Conservation (phyloP, 2,113 vertebrate genomes). For the Camelus bactrianus region DNA sequence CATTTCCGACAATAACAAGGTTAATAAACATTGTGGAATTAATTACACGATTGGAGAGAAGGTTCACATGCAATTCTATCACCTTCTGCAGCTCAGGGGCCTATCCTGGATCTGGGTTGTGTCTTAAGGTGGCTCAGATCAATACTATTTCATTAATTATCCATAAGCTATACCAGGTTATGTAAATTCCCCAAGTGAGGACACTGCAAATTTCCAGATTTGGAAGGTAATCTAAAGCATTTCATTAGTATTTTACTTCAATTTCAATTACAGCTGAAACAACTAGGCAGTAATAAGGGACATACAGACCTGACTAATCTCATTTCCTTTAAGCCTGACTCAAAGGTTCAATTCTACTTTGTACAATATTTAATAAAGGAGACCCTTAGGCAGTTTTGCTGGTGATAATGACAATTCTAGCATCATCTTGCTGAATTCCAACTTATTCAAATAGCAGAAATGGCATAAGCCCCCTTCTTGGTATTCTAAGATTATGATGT, state of each 20-base stretch:
- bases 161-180: background rate
- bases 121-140: background rate
- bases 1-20: constrained; percentile 84
- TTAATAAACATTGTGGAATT: constrained; percentile 82
- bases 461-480: constrained; percentile 34
- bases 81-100: background rate
- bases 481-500: background rate
- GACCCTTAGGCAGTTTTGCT: constrained; percentile 22
- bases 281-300: background rate
- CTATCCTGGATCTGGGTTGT: background rate
- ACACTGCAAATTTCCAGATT: background rate
- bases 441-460: constrained; percentile 45
- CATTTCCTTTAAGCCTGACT: constrained; percentile 30
- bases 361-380: constrained; percentile 48
- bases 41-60: constrained; percentile 68
- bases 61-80: constrained; percentile 76
- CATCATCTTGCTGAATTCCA: constrained; percentile 2
- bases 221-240: constrained; percentile 21
- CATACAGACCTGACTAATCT: background rate
- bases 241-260: constrained; percentile 35
- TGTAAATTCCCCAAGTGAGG: background rate
- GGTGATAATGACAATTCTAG: constrained; percentile 31
- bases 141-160: constrained; percentile 9
- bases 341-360: constrained; percentile 54
- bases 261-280: constrained; percentile 28